Percentiles rank a stretch among this genome's conserved stretches.
Conservation (phyloP, 2,888 invertebrate species). For the Idaea biselata region DNA sequence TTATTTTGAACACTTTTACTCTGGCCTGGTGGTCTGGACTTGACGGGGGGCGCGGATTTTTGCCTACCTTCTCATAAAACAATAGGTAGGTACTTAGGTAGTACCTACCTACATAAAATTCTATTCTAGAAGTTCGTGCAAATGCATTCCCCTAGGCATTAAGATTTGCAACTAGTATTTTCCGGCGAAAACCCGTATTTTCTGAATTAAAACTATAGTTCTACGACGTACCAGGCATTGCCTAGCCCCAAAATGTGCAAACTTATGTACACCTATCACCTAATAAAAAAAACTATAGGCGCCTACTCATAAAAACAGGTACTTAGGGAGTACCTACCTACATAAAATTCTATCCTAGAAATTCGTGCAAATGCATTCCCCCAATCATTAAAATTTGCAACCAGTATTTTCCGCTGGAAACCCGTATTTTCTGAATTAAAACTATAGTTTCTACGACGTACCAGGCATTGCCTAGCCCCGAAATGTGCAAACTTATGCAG, state of each 20-base stretch:
- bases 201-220: constrained; percentile 26
- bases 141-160: constrained; percentile 3
- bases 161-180: constrained; percentile 21
- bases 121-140: constrained; percentile 9
- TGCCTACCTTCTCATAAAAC: too few relatives aligned
- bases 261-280: too few relatives aligned
- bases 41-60: too few relatives aligned
- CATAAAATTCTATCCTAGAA: not conserved
- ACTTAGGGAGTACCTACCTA: not conserved
- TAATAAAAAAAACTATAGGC: too few relatives aligned
- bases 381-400: constrained; percentile 5
- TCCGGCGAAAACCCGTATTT: constrained; percentile 29
- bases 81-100: too few relatives aligned
- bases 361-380: constrained; percentile 13
- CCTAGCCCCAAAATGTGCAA: constrained; percentile 45
- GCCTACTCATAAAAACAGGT: too few relatives aligned
- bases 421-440: constrained; percentile 31
- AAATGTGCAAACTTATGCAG: constrained; percentile 57
- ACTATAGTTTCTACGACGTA: constrained; percentile 34
- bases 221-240: constrained; percentile 51
- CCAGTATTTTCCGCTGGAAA: constrained; percentile 28
- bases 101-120: constrained; percentile 1
- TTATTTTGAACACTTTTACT: too few relatives aligned
- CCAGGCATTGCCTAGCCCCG: constrained; percentile 49
- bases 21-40: too few relatives aligned